Conservation (phyloP, 2,888 invertebrate genomes). For the Trichogramma evanescens region DNA sequence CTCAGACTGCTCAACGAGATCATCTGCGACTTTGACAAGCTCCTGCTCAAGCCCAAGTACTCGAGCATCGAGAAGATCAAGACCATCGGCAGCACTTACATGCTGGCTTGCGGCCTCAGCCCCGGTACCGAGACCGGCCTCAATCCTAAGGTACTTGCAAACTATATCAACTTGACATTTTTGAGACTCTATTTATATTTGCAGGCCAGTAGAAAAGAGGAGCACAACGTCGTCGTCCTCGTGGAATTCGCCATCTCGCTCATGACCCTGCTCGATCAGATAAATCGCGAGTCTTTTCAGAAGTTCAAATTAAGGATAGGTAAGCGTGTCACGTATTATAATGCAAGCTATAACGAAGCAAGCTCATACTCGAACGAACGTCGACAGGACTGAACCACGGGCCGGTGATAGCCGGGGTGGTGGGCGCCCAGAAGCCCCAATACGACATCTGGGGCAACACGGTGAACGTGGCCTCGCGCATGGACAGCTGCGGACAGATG, state of each 20-base stretch:
- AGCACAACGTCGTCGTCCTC: constrained; percentile 79
- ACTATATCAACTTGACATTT: no score
- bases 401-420: constrained; percentile 91
- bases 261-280: constrained; percentile 87
- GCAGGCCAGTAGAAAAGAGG: constrained; percentile 53
- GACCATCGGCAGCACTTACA: constrained; percentile 96
- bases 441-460: constrained; percentile 99
- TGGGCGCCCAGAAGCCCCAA: constrained; percentile 95
- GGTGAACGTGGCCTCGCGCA: constrained; percentile 92
- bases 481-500: constrained; percentile 93
- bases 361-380: neutral
- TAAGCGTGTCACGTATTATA: constrained; percentile 44
- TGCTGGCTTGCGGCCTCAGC: constrained; percentile 90
- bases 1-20: constrained; percentile 91
- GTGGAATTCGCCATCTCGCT: constrained; percentile 93
- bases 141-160: no score
- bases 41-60: constrained; percentile 87
- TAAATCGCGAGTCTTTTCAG: constrained; percentile 95
- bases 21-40: constrained; percentile 96
- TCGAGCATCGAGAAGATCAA: constrained; percentile 97
- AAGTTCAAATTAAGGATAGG: constrained; percentile 91
- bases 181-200: no score
- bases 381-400: constrained; percentile 75
- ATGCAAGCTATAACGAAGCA: neutral
- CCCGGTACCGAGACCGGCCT: constrained; percentile 53